phyloP scores from a whole-genome alignment of 53 echinoderm and acorn worm genomes.

The Actinopyga echinites region DNA sequence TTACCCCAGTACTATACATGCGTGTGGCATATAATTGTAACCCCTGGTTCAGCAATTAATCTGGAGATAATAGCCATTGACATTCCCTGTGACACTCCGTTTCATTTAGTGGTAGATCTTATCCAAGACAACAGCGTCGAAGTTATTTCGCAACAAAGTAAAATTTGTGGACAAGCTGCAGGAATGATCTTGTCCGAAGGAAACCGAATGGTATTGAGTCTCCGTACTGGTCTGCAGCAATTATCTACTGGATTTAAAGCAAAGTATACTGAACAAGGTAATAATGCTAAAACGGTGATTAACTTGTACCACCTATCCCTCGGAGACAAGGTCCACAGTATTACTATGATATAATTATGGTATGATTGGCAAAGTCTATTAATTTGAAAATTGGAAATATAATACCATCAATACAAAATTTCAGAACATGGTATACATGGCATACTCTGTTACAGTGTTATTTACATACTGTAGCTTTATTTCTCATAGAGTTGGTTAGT shows the following conservation, averaged over 20 bases:
- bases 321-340: too few relatives aligned
- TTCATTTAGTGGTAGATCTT: neutral
- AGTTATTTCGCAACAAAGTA: neutral
- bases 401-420: too few relatives aligned
- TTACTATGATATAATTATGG: too few relatives aligned
- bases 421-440: too few relatives aligned
- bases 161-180: neutral
- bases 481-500: too few relatives aligned
- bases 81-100: neutral
- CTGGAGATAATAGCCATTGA: conserved; percentile 6
- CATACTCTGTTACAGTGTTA: too few relatives aligned
- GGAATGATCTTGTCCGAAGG: neutral
- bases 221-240: neutral
- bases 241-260: conserved; percentile 12
- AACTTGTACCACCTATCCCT: too few relatives aligned
- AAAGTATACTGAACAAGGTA: neutral
- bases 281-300: neutral
- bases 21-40: neutral
- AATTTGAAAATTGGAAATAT: too few relatives aligned
- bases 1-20: conserved; percentile 14
- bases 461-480: too few relatives aligned
- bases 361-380: too few relatives aligned
- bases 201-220: neutral
- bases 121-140: neutral
- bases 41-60: neutral